These are phyloP conservation scores for Caenorhabditis wallacei DNA, from an alignment of 2,888 invertebrate genomes.

Conservation along the genomic window DNA sequence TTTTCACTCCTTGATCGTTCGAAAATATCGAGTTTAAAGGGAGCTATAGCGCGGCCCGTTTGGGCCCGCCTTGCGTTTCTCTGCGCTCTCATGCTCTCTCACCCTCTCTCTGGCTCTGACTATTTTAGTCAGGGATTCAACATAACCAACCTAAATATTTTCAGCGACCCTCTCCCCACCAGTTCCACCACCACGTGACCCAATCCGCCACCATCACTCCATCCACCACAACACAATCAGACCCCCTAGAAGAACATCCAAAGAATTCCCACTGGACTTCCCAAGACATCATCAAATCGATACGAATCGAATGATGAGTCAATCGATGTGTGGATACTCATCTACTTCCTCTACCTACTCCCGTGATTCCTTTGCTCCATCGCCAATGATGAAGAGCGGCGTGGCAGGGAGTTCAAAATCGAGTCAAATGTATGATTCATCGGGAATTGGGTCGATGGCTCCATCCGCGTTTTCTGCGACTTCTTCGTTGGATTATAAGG, in stretches of 20 bases:
- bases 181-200: conserved; percentile 22
- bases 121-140: no score
- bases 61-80: no score
- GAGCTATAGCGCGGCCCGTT: no score
- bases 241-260: conserved; percentile 14
- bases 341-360: conserved; percentile 36
- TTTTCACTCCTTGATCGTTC: no score
- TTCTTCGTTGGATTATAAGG: conserved; percentile 45
- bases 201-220: background rate
- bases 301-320: conserved; percentile 50
- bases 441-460: conserved; percentile 71
- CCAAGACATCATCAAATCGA: conserved; percentile 56
- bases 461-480: conserved; percentile 68
- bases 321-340: conserved; percentile 41
- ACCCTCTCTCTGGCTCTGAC: no score
- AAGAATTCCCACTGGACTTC: conserved; percentile 35
- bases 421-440: conserved; percentile 68
- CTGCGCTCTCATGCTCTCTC: no score
- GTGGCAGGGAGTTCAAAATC: conserved; percentile 28
- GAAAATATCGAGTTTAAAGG: no score
- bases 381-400: conserved; percentile 29
- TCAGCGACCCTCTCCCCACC: conserved; percentile 44
- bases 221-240: conserved; percentile 43
- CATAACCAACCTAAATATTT: background rate
- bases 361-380: conserved; percentile 55